A percentile compares a stretch with the other conserved stretches of the same genome.
These are phyloP conservation scores for Eciton burchellii DNA, from an alignment of 1,140 invertebrate genomes.

Conservation along the genomic window DNA sequence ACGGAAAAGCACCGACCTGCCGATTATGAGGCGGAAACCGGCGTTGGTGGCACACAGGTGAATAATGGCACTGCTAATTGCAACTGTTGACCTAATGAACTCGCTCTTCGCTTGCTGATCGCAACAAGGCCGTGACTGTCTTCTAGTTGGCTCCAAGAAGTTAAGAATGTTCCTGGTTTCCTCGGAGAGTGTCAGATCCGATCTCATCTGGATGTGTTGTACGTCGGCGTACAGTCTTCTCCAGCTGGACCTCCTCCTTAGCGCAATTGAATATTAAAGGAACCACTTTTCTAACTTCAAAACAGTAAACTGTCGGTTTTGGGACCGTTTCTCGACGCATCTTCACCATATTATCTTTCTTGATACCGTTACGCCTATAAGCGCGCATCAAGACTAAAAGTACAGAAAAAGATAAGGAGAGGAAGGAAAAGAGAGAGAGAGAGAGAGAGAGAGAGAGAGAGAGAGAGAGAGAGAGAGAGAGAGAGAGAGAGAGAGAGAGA, in stretches of 20 bases:
- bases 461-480: no score
- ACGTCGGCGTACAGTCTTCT: constrained; percentile 3
- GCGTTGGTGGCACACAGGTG: constrained; percentile 81
- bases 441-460: background rate
- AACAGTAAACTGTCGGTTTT: constrained; percentile 47
- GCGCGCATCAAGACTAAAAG: background rate
- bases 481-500: background rate
- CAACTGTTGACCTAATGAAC: constrained; percentile 81
- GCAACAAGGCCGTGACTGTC: constrained; percentile 71
- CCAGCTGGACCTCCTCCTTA: constrained; percentile 14
- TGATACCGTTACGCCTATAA: background rate
- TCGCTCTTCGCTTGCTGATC: constrained; percentile 78
- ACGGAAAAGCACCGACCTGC: constrained; percentile 71
- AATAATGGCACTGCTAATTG: constrained; percentile 83
- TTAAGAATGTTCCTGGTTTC: constrained; percentile 38
- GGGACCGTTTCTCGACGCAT: constrained; percentile 16
- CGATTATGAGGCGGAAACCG: constrained; percentile 76
- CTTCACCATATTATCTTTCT: background rate
- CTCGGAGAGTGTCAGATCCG: constrained; percentile 12
- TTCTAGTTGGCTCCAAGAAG: constrained; percentile 65
- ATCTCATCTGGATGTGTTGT: background rate
- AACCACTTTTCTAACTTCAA: constrained; percentile 34
- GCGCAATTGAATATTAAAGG: background rate
- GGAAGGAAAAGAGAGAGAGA: background rate
- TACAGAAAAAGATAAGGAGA: background rate